Evolutionary conservation across 2,888 invertebrate species (phyloP), one percentile per base, ranked within the genome.

Genomic region (Caenorhabditis afra): DNA sequence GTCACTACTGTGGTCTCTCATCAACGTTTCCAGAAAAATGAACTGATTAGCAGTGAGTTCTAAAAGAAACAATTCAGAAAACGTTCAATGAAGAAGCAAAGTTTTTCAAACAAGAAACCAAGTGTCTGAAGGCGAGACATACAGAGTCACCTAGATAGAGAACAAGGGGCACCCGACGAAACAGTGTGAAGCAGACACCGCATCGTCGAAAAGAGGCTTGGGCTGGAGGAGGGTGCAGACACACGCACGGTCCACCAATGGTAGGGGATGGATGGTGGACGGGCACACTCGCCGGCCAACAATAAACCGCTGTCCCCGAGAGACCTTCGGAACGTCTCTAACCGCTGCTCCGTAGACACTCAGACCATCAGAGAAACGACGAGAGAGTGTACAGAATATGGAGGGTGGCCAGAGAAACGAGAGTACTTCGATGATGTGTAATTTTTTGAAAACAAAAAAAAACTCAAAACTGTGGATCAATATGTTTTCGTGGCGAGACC

Each of bases 281-380:
- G 29, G 50, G 47, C 37, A 41, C 44, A 66, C 35, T 39, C 35
- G 55, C 35, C 29, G 23, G 41, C 29, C 39, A 45, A 44, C 20
- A 50, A 39, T 35, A 49, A 23, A 55, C 16, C 53, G 29, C 37
- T n/a, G n/a, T n/a, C 12, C n/a, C 14, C 14, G 20, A 37, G 29
- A 44, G 65, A 37, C 45, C 65, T 47, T 45, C 55, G 55, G 39
- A 44, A 52, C 35, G 20, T 41, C 45, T 55, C 37, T 14, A 47
- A 23, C n/a, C n/a, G n/a, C 53, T 35, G 70, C 70, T 70, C 70
- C 23, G 39, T 35, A 70, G 61, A 70, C 50, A 52, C 59, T 4
- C 22, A 44, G 59, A 59, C 45, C 23, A 18, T 16, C 10, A 39
- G 35, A 59, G 47, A 39, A 74, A 18, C 20, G 58, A 20, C 59